Evolutionary conservation across 2,888 invertebrate species (phyloP), one percentile per base, ranked within the genome.

Genomic region (Odontocerum albicorne): DNA sequence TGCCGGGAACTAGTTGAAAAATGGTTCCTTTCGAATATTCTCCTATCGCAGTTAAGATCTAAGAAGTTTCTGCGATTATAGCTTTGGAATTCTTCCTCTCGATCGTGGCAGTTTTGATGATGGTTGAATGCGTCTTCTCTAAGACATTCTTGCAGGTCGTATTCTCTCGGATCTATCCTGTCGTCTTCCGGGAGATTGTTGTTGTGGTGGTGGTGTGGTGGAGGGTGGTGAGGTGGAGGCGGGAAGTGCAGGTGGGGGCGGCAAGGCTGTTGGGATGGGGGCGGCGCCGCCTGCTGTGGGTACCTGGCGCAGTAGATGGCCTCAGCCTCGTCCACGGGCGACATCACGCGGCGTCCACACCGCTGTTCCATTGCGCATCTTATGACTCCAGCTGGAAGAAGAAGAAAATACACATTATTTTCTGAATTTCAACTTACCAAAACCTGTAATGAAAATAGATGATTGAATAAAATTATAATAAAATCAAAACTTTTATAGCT

Each of bases 221-320:
- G 50, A 13, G 86, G 86, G 68, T 86, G 87, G 57, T 85, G 83
- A 62, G 87, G 87, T 63, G 88, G 87, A 56, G 86, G 88, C 60
- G 87, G 84, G 71, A 88, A 88, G 74, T 86, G 85, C 73, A 88
- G 81, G 77, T 75, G 75, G 53, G 79, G 76, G 59, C 73, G 74
- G 61, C 49, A 49, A 16, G 57, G 60, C 20, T 49, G 51, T 39
- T 58, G 58, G 32, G 40, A 22, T 12, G 54, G 54, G 10, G 51
- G 39, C 12, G 43, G 42, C n/a, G 17, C 39, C 7, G 40, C 20
- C n/a, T 45, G 50, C 17, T 56, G 52, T 10, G 44, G 51, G 38
- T 61, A 58, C 12, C 58, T 45, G 17, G 49, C 58, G 40, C 61
- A 58, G 35, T 61, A 61, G 15, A 57, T 49, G 20, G 76, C 77